phyloP scores from a whole-genome alignment of 2,888 invertebrate genomes.

The Ophion costatus region DNA sequence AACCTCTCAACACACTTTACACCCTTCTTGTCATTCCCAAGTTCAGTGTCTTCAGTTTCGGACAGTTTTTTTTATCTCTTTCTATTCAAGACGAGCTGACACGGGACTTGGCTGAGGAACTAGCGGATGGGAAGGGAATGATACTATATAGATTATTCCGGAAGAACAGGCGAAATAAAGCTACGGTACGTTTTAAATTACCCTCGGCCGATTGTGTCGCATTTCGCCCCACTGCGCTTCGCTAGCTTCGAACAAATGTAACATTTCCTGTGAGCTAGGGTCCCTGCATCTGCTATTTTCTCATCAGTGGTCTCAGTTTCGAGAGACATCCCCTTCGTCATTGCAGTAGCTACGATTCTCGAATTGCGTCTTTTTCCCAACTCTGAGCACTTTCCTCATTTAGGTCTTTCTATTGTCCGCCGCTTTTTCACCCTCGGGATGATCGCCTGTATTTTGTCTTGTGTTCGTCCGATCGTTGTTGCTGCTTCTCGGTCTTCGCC shows the following conservation, averaged over 20 bases:
- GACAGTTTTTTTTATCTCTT: background rate
- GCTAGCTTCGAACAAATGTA: slow-evolving; percentile 79
- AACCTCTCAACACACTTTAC: background rate
- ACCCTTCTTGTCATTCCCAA: background rate
- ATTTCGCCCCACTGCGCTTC: slow-evolving; percentile 80
- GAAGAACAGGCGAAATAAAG: slow-evolving; percentile 37
- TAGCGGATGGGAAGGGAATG: slow-evolving; percentile 49
- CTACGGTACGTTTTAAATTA: slow-evolving; percentile 77
- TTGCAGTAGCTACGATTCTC: slow-evolving; percentile 50
- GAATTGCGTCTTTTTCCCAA: slow-evolving; percentile 33
- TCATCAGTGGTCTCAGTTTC: slow-evolving; percentile 31
- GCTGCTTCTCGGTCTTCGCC: no score
- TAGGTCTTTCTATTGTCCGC: slow-evolving; percentile 24
- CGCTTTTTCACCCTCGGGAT: slow-evolving; percentile 14
- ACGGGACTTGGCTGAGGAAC: no score
- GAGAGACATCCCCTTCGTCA: slow-evolving; percentile 34
- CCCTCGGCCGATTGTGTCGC: slow-evolving; percentile 78
- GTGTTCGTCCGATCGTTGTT: no score
- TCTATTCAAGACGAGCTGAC: background rate
- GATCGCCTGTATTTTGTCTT: background rate
- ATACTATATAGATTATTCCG: slow-evolving; percentile 1
- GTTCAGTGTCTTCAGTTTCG: background rate
- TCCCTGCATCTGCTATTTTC: slow-evolving; percentile 33
- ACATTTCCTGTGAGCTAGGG: slow-evolving; percentile 61
- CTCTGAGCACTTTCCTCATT: slow-evolving; percentile 42